Evolutionary conservation across 1,140 invertebrate genomes (phyloP).

Genomic region (Cyphomyrmex costatus): DNA sequence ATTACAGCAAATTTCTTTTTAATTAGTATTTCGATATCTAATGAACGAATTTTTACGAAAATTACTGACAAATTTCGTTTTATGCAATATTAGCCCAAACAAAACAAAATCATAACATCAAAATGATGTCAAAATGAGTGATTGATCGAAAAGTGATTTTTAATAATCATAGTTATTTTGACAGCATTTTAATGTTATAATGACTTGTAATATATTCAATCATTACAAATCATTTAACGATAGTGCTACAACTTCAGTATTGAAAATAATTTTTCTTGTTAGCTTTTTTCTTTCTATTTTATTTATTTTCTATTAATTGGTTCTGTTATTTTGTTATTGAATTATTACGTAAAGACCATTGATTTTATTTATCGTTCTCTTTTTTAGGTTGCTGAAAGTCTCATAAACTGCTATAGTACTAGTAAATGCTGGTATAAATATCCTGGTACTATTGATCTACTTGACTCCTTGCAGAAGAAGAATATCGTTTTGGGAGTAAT

Average conservation of each 20-base stretch:
- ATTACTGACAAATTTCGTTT: too few species aligned
- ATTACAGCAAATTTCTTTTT: too few species aligned
- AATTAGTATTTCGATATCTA: too few species aligned
- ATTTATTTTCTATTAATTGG: not conserved
- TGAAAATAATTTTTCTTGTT: not conserved
- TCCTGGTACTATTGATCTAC: constrained; percentile 89
- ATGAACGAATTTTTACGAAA: too few species aligned
- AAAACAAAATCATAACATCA: too few species aligned
- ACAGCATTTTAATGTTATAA: too few species aligned
- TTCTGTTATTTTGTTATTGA: not conserved
- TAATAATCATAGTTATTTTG: too few species aligned
- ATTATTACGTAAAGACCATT: constrained; percentile 24
- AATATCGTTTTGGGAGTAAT: constrained; percentile 91
- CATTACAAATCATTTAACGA: not conserved
- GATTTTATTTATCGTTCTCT: constrained; percentile 68
- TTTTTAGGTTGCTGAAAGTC: constrained; percentile 79
- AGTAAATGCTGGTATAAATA: constrained; percentile 90
- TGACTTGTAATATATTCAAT: not conserved
- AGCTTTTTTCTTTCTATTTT: not conserved
- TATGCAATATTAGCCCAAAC: too few species aligned
- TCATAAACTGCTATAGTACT: constrained; percentile 89
- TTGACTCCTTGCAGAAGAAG: constrained; percentile 88
- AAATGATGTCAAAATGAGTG: too few species aligned
- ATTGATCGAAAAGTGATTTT: too few species aligned
- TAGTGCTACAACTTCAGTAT: not conserved